Conservation (phyloP, 2,888 invertebrate genomes). For the Macaria notata region DNA sequence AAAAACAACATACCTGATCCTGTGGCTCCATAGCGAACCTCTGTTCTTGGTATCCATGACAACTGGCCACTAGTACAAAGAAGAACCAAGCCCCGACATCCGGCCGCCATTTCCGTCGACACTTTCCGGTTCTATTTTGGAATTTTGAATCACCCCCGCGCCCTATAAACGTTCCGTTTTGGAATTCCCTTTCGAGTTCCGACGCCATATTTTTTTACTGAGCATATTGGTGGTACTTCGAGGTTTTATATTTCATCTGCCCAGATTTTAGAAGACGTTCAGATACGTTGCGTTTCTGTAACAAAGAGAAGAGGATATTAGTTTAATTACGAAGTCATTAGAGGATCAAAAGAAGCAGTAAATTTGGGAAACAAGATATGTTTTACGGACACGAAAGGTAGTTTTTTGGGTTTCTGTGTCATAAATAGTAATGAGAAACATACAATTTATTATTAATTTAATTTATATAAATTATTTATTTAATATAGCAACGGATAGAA, state of each 20-base stretch:
- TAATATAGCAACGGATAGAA: too few relatives aligned
- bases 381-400: background rate
- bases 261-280: conserved; percentile 39
- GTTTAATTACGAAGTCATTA: background rate
- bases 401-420: background rate
- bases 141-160: conserved; percentile 59
- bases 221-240: conserved; percentile 59
- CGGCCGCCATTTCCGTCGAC: conserved; percentile 59
- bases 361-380: too few relatives aligned
- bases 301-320: conserved; percentile 39
- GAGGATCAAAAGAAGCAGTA: too few relatives aligned
- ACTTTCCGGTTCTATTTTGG: conserved; percentile 60
- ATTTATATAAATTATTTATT: too few relatives aligned
- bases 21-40: conserved; percentile 96
- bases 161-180: conserved; percentile 57
- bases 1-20: conserved; percentile 80
- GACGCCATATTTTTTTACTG: conserved; percentile 67
- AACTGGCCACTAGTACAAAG: conserved; percentile 56
- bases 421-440: too few relatives aligned
- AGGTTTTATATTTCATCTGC: conserved; percentile 49
- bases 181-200: conserved; percentile 51
- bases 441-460: too few relatives aligned
- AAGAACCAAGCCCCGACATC: conserved; percentile 62
- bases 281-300: conserved; percentile 50
- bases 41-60: conserved; percentile 84